A percentile compares a stretch with the other conserved stretches of the same genome.
phyloP scores from a whole-genome alignment of 2,113 vertebrate genomes.

The Poecilia latipinna region DNA sequence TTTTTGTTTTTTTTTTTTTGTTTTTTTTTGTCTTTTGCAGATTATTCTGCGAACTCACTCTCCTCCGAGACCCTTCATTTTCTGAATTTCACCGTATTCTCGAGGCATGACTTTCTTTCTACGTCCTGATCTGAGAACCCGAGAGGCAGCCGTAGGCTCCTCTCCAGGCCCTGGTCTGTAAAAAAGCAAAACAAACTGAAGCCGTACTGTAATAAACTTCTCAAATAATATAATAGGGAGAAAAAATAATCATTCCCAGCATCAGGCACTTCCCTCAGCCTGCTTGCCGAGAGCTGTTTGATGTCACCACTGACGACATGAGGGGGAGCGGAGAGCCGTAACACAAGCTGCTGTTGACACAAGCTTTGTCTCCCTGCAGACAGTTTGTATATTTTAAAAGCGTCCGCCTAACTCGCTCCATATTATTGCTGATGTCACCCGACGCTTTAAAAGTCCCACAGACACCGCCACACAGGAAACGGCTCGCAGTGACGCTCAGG shows the following conservation, averaged over 20 bases:
- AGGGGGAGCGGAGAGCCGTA: conserved; percentile 47
- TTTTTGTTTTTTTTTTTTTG: background rate
- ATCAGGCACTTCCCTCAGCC: conserved; percentile 19
- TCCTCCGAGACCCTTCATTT: conserved; percentile 45
- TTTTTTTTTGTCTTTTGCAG: background rate
- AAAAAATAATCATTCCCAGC: conserved; percentile 54
- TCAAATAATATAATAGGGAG: conserved; percentile 36
- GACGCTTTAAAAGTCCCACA: conserved; percentile 19
- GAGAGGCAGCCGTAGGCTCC: conserved; percentile 32
- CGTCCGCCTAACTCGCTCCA: conserved; percentile 56
- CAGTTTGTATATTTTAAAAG: conserved; percentile 67
- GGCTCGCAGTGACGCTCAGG: background rate
- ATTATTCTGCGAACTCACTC: conserved; percentile 40
- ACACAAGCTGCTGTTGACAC: conserved; percentile 66
- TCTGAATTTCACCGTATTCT: conserved; percentile 43
- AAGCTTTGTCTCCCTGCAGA: conserved; percentile 48
- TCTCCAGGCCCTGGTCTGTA: conserved; percentile 42
- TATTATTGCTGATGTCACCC: conserved; percentile 62
- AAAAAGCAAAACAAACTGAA: conserved; percentile 42
- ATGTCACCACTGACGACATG: conserved; percentile 47
- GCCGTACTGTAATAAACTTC: conserved; percentile 33
- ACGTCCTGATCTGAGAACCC: conserved; percentile 39
- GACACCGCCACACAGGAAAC: conserved; percentile 11
- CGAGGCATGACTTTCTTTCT: background rate
- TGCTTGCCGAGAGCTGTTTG: conserved; percentile 57